Percentiles rank a stretch among this genome's conserved stretches.
These are phyloP conservation scores for Acrobasis consociella DNA, from an alignment of 2,888 invertebrate genomes.

Conservation along the genomic window DNA sequence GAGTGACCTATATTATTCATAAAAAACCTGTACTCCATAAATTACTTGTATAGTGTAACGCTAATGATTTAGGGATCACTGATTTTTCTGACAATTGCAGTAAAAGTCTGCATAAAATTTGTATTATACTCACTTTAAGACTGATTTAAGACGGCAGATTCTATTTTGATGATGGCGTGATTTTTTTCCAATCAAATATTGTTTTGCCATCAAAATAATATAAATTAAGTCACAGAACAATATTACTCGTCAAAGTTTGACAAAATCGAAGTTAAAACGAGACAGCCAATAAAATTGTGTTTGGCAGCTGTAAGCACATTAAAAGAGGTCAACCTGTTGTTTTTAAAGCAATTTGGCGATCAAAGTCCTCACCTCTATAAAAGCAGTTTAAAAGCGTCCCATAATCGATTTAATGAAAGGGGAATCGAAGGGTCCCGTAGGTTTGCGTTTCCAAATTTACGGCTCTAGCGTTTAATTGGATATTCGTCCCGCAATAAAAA, in stretches of 20 bases:
- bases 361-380: constrained; percentile 67
- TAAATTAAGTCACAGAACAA: no score
- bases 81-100: no score
- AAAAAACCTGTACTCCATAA: no score
- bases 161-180: no score
- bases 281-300: constrained; percentile 20
- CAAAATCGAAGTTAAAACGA: constrained; percentile 26
- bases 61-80: no score
- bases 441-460: constrained; percentile 74
- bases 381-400: constrained; percentile 63
- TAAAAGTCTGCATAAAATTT: no score
- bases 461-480: constrained; percentile 75
- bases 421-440: constrained; percentile 67
- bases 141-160: no score
- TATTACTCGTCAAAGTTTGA: background rate
- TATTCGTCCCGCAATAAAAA: constrained; percentile 74
- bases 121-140: no score
- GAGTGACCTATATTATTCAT: no score
- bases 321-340: constrained; percentile 58
- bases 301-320: constrained; percentile 39
- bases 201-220: no score
- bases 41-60: no score
- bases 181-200: no score
- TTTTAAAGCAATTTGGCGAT: constrained; percentile 69
- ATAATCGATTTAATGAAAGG: constrained; percentile 77